phyloP scores from a whole-genome alignment of 2,113 vertebrate species.

The Bubo scandiacus region DNA sequence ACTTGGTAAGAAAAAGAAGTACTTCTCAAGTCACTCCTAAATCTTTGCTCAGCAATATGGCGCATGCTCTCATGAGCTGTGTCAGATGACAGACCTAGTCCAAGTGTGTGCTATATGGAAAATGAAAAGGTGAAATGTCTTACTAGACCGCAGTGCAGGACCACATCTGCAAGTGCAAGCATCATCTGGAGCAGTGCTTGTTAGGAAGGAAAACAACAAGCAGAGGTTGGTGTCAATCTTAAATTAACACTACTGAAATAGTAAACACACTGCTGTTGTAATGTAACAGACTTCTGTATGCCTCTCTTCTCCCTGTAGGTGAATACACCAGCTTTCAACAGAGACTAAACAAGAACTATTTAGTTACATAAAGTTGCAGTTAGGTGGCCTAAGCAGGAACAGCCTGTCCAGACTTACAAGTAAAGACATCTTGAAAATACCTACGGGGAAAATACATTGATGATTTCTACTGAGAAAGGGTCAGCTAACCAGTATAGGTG shows the following conservation, averaged over 20 bases:
- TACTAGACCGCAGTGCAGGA: constrained; percentile 16
- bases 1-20: background rate
- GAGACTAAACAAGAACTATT: background rate
- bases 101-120: background rate
- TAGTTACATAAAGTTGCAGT: background rate
- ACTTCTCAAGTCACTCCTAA: background rate
- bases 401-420: background rate
- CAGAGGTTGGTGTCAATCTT: background rate
- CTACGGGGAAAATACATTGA: background rate
- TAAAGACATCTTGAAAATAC: background rate
- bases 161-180: background rate
- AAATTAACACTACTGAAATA: background rate
- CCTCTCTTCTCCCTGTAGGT: background rate
- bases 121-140: background rate
- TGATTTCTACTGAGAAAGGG: background rate
- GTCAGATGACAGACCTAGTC: background rate
- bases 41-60: background rate
- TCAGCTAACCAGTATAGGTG: background rate
- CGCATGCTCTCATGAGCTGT: accelerated
- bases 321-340: background rate
- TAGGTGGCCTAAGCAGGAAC: background rate
- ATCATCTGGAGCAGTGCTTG: constrained; percentile 53
- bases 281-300: background rate
- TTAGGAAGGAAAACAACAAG: background rate
- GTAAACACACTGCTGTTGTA: background rate